A percentile compares a stretch with the other conserved stretches of the same genome.
These are phyloP conservation scores for Drosophila trapezifrons DNA, from an alignment of 1,140 invertebrate species.

Conservation along the genomic window DNA sequence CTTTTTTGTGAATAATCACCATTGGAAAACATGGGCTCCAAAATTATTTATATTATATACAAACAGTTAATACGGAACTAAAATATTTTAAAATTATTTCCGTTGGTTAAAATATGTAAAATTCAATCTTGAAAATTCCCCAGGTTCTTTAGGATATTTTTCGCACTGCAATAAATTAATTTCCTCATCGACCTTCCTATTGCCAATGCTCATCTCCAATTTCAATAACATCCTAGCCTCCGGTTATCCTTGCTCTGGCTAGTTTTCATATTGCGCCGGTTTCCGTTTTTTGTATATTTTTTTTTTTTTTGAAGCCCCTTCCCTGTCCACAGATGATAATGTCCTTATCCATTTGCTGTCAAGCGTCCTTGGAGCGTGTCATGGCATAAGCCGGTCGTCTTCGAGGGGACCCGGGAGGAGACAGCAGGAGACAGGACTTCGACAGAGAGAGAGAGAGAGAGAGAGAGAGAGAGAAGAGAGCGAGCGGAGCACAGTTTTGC, in stretches of 20 bases:
- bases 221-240: slow-evolving; percentile 44
- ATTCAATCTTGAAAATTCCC: neutral
- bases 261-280: slow-evolving; percentile 36
- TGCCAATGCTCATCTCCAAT: slow-evolving; percentile 27
- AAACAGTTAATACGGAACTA: neutral
- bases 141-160: no score
- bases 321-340: slow-evolving; percentile 60
- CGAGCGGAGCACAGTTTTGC: slow-evolving; percentile 11
- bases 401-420: slow-evolving; percentile 1
- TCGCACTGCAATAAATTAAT: neutral
- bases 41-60: no score
- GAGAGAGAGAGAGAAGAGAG: slow-evolving; percentile 5
- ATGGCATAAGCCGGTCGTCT: slow-evolving; percentile 63
- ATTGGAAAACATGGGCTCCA: no score
- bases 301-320: slow-evolving; percentile 17
- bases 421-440: slow-evolving; percentile 10
- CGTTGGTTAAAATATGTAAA: neutral
- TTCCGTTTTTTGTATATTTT: neutral
- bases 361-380: slow-evolving; percentile 74
- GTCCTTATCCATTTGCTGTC: slow-evolving; percentile 55
- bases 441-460: slow-evolving; percentile 6
- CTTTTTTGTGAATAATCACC: no score
- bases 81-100: neutral
- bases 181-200: neutral
- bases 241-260: slow-evolving; percentile 16